A percentile compares a stretch with the other conserved stretches of the same genome.
Evolutionary conservation across 2,888 invertebrate species (phyloP).

Genomic region (Ctenicera cuprea): DNA sequence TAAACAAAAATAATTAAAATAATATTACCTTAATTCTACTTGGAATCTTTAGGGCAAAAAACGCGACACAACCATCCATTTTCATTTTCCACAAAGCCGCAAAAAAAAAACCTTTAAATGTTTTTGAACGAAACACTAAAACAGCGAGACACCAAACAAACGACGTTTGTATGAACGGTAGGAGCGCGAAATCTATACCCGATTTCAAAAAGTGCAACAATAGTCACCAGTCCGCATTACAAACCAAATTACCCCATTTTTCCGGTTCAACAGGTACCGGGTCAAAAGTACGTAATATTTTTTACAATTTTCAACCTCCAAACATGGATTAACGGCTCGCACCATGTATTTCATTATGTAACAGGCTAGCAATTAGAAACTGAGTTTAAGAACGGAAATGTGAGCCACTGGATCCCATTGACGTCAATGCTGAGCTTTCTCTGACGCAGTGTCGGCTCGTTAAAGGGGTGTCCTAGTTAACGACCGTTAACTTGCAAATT

Average conservation of each 20-base stretch:
- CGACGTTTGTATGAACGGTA: constrained; percentile 22
- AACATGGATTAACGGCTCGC: constrained; percentile 1
- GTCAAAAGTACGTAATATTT: background rate
- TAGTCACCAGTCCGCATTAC: background rate
- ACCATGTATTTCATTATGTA: constrained; percentile 36
- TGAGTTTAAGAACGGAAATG: constrained; percentile 55
- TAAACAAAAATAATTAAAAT: background rate
- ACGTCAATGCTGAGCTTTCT: constrained; percentile 65
- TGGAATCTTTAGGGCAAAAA: background rate
- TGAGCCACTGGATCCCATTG: constrained; percentile 65
- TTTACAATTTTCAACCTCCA: background rate
- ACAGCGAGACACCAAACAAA: constrained; percentile 21
- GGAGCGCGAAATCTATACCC: constrained; percentile 20
- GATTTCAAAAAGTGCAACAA: constrained; percentile 22
- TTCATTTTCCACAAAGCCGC: constrained; percentile 19
- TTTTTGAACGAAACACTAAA: background rate
- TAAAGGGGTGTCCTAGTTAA: constrained; percentile 35
- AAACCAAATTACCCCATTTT: too few species aligned
- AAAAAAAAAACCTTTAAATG: too few species aligned
- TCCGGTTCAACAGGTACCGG: background rate
- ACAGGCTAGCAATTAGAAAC: constrained; percentile 52
- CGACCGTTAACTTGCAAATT: background rate
- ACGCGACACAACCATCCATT: constrained; percentile 29
- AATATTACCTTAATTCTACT: background rate
- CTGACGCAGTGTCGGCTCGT: constrained; percentile 53